Conservation (phyloP, 2,113 vertebrate genomes). For the Corapipo altera region DNA sequence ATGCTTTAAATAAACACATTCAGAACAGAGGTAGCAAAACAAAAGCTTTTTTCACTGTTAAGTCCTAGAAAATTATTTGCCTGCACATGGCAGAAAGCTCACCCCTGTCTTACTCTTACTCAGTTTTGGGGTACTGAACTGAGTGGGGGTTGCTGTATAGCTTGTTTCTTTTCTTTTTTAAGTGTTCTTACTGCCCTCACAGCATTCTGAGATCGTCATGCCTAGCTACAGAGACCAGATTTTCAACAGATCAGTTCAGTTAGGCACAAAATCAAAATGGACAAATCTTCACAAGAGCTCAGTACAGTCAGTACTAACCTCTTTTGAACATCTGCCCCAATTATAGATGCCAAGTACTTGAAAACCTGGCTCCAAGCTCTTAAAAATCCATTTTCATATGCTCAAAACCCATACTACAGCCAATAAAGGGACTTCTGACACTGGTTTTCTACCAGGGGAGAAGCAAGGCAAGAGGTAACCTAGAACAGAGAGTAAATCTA, state of each 20-base stretch:
- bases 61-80: not conserved
- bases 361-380: not conserved
- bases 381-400: not conserved
- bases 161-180: not conserved
- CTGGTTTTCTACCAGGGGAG: not conserved
- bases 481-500: not conserved
- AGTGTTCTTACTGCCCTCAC: not conserved
- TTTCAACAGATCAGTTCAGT: constrained; percentile 5
- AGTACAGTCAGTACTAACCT: constrained; percentile 24
- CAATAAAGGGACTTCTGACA: not conserved
- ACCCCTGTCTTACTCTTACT: not conserved
- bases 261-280: constrained; percentile 23
- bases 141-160: not conserved
- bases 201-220: not conserved
- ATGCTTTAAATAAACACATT: not conserved
- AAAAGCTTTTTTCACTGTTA: not conserved
- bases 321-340: constrained; percentile 12
- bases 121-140: not conserved
- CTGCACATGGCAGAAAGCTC: not conserved
- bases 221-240: not conserved
- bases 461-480: not conserved
- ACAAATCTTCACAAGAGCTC: constrained; percentile 2
- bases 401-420: not conserved
- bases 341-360: constrained; percentile 20
- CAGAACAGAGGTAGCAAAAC: not conserved